Percentiles rank a stretch among this genome's conserved stretches.
These are phyloP conservation scores for Tetragonisca angustula DNA, from an alignment of 2,888 invertebrate species.

Conservation along the genomic window DNA sequence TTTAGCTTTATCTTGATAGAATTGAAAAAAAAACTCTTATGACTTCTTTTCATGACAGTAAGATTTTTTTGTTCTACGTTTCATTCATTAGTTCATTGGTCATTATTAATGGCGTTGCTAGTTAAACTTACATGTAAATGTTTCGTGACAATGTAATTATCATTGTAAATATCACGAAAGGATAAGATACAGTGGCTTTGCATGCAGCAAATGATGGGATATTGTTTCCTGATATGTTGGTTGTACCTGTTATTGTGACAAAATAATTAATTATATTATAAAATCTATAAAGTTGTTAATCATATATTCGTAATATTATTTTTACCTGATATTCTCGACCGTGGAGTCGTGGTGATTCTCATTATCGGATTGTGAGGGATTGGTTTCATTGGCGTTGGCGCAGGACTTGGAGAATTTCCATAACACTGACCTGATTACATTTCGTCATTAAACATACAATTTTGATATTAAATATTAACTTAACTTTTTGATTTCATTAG, in stretches of 20 bases:
- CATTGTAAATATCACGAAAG: conserved; percentile 17
- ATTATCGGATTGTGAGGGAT: conserved; percentile 78
- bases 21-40: conserved; percentile 3
- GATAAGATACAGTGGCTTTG: not conserved
- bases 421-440: conserved; percentile 79
- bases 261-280: conserved; percentile 4
- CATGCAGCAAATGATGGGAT: conserved; percentile 53
- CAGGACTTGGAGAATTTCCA: conserved; percentile 83
- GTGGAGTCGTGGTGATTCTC: conserved; percentile 76
- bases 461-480: not conserved
- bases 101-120: conserved; percentile 20
- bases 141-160: conserved; percentile 6
- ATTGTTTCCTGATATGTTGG: conserved; percentile 50
- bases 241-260: conserved; percentile 39
- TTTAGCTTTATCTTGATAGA: not conserved
- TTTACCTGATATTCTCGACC: conserved; percentile 72
- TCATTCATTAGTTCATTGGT: conserved; percentile 44
- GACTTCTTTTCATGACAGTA: not conserved
- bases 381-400: conserved; percentile 80
- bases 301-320: not conserved
- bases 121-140: conserved; percentile 27
- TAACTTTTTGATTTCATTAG: not conserved
- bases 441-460: not conserved
- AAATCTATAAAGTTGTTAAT: not conserved
- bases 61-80: not conserved